Evolutionary conservation across 2,888 invertebrate species (phyloP).

Genomic region (Pseudococcus longispinus): DNA sequence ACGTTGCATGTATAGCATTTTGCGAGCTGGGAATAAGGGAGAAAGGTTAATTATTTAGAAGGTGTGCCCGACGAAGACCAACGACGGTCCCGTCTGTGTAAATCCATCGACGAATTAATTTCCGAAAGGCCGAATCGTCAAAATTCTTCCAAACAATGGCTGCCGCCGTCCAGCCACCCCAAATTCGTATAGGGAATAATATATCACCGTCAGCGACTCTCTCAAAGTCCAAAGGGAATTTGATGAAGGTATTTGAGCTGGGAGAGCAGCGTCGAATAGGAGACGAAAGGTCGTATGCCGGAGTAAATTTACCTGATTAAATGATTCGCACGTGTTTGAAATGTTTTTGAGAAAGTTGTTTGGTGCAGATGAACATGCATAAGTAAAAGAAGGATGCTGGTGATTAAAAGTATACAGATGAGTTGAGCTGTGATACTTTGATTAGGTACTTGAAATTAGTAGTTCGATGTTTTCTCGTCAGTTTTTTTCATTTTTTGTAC

Average conservation of each 20-base stretch:
- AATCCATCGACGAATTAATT: not conserved
- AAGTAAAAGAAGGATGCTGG: too few species aligned
- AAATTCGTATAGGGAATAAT: not conserved
- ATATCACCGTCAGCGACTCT: not conserved
- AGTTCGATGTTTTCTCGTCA: too few species aligned
- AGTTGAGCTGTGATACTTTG: too few species aligned
- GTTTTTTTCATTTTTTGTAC: too few species aligned
- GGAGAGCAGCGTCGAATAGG: too few species aligned
- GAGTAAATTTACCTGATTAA: not conserved
- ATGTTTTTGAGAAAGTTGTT: not conserved
- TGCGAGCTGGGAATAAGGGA: not conserved
- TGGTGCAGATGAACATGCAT: too few species aligned
- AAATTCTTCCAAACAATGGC: constrained; percentile 3
- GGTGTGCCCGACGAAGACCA: not conserved
- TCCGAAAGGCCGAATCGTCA: not conserved
- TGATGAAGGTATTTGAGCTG: not conserved
- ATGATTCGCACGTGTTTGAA: not conserved
- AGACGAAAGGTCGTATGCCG: not conserved
- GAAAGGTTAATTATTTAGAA: not conserved
- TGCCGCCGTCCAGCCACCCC: not conserved
- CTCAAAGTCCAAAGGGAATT: not conserved
- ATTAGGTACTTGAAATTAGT: too few species aligned
- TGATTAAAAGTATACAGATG: too few species aligned
- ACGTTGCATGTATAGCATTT: not conserved
- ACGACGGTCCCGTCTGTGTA: not conserved